Evolutionary conservation across 2,797 vertebrate species (phyloP).

Genomic region (Chaetodon trifasciatus): DNA sequence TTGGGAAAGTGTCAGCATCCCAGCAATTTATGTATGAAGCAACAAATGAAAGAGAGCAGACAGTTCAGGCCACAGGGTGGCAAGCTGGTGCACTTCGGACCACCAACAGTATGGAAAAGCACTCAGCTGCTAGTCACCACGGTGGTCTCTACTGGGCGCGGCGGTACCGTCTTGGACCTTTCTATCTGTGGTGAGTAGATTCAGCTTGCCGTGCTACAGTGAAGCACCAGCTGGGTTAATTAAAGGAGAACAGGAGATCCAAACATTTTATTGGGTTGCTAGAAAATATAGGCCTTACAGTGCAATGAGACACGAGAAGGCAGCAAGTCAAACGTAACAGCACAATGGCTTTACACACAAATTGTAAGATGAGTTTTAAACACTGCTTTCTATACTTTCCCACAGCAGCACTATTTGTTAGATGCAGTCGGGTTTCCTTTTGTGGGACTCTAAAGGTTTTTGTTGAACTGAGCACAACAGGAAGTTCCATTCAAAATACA

Average conservation of each 20-base stretch:
- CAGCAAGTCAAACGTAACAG: neutral
- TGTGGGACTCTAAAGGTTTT: too few relatives aligned
- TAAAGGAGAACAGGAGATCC: conserved; percentile 38
- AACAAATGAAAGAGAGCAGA: conserved; percentile 9
- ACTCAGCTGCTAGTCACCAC: conserved; percentile 30
- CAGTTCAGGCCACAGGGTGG: conserved; percentile 9
- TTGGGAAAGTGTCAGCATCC: conserved; percentile 28
- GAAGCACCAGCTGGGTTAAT: conserved; percentile 41
- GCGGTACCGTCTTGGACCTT: conserved; percentile 37
- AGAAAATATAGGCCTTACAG: neutral
- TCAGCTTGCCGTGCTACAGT: conserved; percentile 18
- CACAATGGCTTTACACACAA: neutral
- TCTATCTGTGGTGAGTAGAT: conserved; percentile 44
- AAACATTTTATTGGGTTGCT: conserved; percentile 33
- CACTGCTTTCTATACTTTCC: neutral
- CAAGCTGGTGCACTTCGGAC: conserved; percentile 32
- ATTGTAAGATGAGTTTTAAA: neutral
- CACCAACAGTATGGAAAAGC: conserved; percentile 57
- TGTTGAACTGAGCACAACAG: too few relatives aligned
- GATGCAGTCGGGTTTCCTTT: too few relatives aligned
- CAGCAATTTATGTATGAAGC: neutral
- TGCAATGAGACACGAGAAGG: neutral
- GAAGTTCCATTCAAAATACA: too few relatives aligned
- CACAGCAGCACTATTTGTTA: neutral
- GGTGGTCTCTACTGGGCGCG: conserved; percentile 49